Percentiles rank a stretch among this genome's conserved stretches.
phyloP scores from a whole-genome alignment of 2,888 invertebrate genomes.

The Nudaria mundana region DNA sequence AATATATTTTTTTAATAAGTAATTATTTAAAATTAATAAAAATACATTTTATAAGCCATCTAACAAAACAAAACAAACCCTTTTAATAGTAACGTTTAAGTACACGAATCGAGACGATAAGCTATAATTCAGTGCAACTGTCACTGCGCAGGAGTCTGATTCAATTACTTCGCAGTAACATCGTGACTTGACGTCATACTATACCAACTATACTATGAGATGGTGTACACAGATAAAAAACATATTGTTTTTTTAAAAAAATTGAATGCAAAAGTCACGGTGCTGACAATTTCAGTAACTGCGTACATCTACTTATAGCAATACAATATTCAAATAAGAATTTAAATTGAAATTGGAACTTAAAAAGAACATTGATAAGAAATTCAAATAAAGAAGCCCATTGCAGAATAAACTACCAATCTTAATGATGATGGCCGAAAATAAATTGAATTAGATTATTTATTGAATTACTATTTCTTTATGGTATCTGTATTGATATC shows the following conservation, averaged over 20 bases:
- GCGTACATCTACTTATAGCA: too few species aligned
- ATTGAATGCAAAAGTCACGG: background rate
- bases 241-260: background rate
- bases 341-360: background rate
- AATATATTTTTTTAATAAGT: too few species aligned
- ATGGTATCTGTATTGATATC: too few species aligned
- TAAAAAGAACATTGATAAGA: background rate
- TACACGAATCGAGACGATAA: constrained; percentile 12
- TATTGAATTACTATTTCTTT: background rate
- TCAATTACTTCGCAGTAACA: constrained; percentile 50
- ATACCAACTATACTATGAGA: too few species aligned
- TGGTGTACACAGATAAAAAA: constrained; percentile 10
- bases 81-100: constrained; percentile 1
- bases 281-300: background rate
- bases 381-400: background rate
- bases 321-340: constrained; percentile 1
- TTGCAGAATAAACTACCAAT: background rate
- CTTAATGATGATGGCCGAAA: constrained; percentile 1
- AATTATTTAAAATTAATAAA: too few species aligned
- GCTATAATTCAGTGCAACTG: constrained; percentile 51
- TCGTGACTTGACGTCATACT: constrained; percentile 66
- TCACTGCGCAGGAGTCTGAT: constrained; percentile 53
- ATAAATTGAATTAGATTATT: background rate
- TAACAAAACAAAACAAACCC: constrained; percentile 1
- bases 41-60: too few species aligned